These are phyloP conservation scores for Sphaerodactylus townsendi DNA, from an alignment of 2,113 vertebrate genomes.

Conservation along the genomic window DNA sequence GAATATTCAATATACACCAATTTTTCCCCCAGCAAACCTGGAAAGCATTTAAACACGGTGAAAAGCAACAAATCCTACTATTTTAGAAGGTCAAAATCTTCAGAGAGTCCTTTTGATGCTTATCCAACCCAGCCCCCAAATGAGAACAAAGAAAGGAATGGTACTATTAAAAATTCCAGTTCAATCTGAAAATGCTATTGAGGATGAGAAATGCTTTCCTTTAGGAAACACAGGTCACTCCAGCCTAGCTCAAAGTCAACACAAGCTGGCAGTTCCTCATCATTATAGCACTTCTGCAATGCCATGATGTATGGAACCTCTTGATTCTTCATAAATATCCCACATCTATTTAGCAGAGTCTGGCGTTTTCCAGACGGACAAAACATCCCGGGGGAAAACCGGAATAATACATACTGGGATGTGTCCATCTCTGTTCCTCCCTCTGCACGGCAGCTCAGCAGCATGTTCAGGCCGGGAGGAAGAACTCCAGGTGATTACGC, in stretches of 20 bases:
- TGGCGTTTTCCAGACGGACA: no score
- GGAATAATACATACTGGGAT: no score
- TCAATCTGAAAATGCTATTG: background rate
- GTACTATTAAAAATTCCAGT: background rate
- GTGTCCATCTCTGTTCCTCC: no score
- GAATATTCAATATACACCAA: background rate
- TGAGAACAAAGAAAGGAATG: background rate
- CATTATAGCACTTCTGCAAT: background rate
- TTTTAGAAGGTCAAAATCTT: background rate
- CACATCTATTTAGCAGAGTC: background rate
- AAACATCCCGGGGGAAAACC: no score
- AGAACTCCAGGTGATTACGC: no score
- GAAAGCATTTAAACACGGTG: constrained; percentile 4
- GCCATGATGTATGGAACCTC: background rate
- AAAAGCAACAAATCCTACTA: background rate
- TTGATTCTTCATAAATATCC: background rate
- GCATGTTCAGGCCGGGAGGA: no score
- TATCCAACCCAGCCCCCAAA: background rate
- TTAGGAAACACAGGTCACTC: background rate
- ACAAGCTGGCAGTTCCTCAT: background rate
- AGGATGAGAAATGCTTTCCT: background rate
- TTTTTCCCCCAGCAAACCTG: background rate
- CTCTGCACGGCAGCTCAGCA: no score
- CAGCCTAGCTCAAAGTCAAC: background rate
- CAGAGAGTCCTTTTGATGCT: background rate